Base-by-base conservation (phyloP, 2,797 vertebrate species). In the Mareca penelope region DNA sequence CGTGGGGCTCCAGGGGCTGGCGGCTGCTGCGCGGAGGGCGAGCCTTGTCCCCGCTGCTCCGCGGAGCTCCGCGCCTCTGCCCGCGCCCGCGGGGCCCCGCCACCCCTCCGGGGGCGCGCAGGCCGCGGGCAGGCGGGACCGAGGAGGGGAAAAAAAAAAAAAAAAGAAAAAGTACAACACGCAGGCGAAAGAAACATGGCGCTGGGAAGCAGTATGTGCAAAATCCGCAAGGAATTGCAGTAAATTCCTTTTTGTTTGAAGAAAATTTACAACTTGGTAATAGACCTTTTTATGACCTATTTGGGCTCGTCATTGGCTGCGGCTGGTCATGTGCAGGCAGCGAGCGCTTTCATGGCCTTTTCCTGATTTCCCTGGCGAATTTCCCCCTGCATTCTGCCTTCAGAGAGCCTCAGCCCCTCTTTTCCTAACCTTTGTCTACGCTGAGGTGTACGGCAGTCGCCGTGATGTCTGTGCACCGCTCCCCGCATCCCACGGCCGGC, bases 221-320 rank as follows among this genome's bases (percentile, higher is more conserved):
- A 97, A 98, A 98, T 97, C 98, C 98, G 98, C 98, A 98, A 98
- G 98, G 98, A 98, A 98, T 98, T 99, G 98, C 99, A 98, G 99
- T 99, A 98, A 99, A 99, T 99, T 99, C 99, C 98, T 99, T 99
- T 99, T 99, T 99, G 99, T 99, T 98, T 98, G 98, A 98, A 98
- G 98, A 99, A 98, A 99, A 99, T 99, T 99, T 99, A 99, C 99
- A 99, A 98, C 99, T 99, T 98, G 98, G 99, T 98, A 98, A 99
- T 99, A 98, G 99, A 99, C 98, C 98, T 99, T 99, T 99, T 99
- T 99, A 99, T 98, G 99, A 98, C 98, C 98, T 98, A 98, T 98
- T 98, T 98, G 98, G 98, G 98, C 98, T 98, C 98, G 98, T 98
- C 98, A 99, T 99, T 99, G 99, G 99, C 99, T 98, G 98, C 97